These are phyloP conservation scores for Pogonomyrmex barbatus DNA, from an alignment of 1,140 invertebrate species.

Conservation along the genomic window DNA sequence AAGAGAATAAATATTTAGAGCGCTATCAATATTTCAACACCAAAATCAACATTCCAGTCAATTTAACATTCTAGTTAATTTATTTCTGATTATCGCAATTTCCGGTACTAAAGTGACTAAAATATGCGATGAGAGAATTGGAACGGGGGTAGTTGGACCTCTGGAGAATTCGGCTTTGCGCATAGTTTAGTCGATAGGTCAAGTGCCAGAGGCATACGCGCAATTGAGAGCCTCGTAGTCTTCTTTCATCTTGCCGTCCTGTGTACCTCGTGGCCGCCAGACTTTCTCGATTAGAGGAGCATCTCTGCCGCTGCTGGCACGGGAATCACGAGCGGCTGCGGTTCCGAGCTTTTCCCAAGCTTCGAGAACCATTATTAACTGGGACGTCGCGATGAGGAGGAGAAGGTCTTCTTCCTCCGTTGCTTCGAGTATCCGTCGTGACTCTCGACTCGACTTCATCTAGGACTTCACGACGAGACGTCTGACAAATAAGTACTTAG, in stretches of 20 bases:
- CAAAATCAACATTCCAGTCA: neutral
- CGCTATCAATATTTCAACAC: neutral
- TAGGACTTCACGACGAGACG: conserved; percentile 28
- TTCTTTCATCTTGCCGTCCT: conserved; percentile 72
- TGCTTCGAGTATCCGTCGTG: conserved; percentile 38
- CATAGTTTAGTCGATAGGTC: conserved; percentile 72
- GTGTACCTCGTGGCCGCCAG: conserved; percentile 26
- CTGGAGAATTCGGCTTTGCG: conserved; percentile 61
- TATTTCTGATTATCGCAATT: conserved; percentile 13
- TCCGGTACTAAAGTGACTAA: neutral
- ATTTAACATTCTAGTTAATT: conserved; percentile 4
- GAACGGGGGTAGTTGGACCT: neutral
- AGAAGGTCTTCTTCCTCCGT: conserved; percentile 65
- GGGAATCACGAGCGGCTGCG: conserved; percentile 63
- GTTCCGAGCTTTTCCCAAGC: conserved; percentile 41
- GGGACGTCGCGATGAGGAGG: conserved; percentile 66
- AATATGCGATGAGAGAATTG: neutral
- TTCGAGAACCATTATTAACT: conserved; percentile 71
- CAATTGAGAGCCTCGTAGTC: conserved; percentile 65
- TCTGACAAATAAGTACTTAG: conserved; percentile 54
- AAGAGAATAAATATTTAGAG: neutral
- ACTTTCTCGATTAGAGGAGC: conserved; percentile 64
- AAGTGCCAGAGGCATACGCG: conserved; percentile 67
- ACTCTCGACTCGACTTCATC: conserved; percentile 44
- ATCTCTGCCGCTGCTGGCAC: conserved; percentile 47